These are phyloP conservation scores for Babyrousa celebensis DNA, from an alignment of 2,797 vertebrate species.

Conservation along the genomic window DNA sequence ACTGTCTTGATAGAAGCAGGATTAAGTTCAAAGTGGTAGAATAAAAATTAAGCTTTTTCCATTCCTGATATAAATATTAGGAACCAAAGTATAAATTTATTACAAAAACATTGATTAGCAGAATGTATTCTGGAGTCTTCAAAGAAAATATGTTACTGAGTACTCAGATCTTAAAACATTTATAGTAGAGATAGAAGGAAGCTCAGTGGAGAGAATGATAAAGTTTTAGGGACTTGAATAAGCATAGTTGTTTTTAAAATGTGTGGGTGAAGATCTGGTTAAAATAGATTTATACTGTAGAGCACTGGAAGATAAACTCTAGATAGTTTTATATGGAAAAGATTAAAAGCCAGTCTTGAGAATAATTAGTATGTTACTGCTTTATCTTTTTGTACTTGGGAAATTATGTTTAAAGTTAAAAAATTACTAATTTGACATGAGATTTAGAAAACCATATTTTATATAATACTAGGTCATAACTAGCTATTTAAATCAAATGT, in stretches of 20 bases:
- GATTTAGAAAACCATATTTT: background rate
- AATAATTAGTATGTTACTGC: background rate
- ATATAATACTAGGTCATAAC: background rate
- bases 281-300: background rate
- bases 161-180: conserved; percentile 23
- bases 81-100: background rate
- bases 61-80: conserved; percentile 3
- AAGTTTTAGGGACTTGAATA: background rate
- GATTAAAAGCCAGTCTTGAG: conserved; percentile 19
- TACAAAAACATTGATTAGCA: conserved; percentile 9
- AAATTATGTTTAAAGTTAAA: background rate
- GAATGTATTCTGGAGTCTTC: background rate
- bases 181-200: background rate
- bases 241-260: background rate
- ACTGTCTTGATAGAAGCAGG: background rate
- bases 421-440: conserved; percentile 16
- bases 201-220: too few relatives aligned
- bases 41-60: conserved; percentile 1
- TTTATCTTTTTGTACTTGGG: background rate
- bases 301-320: background rate
- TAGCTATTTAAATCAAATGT: background rate
- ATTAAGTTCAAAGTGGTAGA: background rate
- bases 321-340: background rate
- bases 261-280: background rate
- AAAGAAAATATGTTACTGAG: background rate